Conservation (phyloP, 2,888 invertebrate species). For the Archips xylosteana region DNA sequence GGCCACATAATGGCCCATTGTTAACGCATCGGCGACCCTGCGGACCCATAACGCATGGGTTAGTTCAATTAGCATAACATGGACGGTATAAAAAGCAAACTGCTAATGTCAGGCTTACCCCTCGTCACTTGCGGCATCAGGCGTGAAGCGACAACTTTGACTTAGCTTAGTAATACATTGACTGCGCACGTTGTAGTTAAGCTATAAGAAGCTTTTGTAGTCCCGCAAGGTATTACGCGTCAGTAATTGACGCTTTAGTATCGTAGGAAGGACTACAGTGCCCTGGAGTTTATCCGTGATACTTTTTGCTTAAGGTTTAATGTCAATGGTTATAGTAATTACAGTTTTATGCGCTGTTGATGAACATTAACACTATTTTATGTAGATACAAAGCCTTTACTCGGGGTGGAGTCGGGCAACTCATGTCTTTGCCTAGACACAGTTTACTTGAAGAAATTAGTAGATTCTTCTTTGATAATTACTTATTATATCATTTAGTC, state of each 20-base stretch:
- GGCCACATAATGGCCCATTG: slow-evolving; percentile 36
- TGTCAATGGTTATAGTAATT: background rate
- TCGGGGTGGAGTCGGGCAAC: background rate
- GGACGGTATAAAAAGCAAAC: slow-evolving; percentile 24
- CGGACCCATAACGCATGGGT: slow-evolving; percentile 38
- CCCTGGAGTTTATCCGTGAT: background rate
- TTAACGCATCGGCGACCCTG: slow-evolving; percentile 34
- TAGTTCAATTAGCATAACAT: slow-evolving; percentile 36
- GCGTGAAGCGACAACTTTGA: background rate
- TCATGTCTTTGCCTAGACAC: background rate
- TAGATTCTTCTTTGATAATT: too few relatives aligned
- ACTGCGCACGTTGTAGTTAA: background rate
- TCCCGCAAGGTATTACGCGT: background rate
- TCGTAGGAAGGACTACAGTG: background rate
- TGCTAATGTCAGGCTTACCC: background rate
- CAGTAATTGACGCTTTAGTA: background rate
- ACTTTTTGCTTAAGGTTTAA: background rate
- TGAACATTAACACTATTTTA: background rate
- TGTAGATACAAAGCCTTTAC: background rate
- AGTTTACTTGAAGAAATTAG: too few relatives aligned
- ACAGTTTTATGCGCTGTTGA: background rate
- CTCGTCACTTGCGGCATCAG: background rate
- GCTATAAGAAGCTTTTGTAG: background rate
- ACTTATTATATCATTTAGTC: too few relatives aligned
- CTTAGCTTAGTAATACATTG: background rate